Percentiles rank a stretch among this genome's conserved stretches.
phyloP scores from a whole-genome alignment of 2,888 invertebrate species.

The Megastigmus dorsalis region DNA sequence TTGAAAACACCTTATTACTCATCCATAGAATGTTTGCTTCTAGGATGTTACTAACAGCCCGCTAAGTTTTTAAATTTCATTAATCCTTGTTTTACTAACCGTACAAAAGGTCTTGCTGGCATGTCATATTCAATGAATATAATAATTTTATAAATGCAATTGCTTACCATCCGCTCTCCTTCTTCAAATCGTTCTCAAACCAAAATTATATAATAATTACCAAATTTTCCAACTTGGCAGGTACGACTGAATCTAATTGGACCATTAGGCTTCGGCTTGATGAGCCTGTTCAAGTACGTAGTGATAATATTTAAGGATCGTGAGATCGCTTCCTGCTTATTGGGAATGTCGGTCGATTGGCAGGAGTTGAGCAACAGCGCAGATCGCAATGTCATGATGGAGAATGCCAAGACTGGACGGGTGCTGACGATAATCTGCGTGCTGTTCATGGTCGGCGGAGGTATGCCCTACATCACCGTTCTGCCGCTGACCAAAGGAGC shows the following conservation, averaged over 20 bases:
- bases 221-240: not conserved
- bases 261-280: constrained; percentile 61
- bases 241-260: constrained; percentile 59
- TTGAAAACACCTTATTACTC: too few relatives aligned
- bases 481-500: constrained; percentile 56
- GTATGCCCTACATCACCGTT: constrained; percentile 55
- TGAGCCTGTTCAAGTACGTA: constrained; percentile 60
- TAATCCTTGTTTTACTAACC: too few relatives aligned
- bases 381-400: constrained; percentile 58
- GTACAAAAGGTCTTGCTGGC: too few relatives aligned
- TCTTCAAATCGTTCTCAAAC: too few relatives aligned
- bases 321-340: constrained; percentile 57
- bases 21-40: too few relatives aligned
- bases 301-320: constrained; percentile 52
- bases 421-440: constrained; percentile 55
- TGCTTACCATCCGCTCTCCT: too few relatives aligned
- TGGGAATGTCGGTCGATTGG: constrained; percentile 61
- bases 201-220: too few relatives aligned
- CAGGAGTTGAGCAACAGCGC: not conserved
- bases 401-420: constrained; percentile 59
- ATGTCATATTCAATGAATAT: too few relatives aligned
- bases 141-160: too few relatives aligned
- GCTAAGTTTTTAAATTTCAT: too few relatives aligned
- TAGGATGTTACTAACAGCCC: too few relatives aligned
- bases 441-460: constrained; percentile 58